Conservation (phyloP, 2,113 vertebrate species). For the Petrocephalus zakoni region DNA sequence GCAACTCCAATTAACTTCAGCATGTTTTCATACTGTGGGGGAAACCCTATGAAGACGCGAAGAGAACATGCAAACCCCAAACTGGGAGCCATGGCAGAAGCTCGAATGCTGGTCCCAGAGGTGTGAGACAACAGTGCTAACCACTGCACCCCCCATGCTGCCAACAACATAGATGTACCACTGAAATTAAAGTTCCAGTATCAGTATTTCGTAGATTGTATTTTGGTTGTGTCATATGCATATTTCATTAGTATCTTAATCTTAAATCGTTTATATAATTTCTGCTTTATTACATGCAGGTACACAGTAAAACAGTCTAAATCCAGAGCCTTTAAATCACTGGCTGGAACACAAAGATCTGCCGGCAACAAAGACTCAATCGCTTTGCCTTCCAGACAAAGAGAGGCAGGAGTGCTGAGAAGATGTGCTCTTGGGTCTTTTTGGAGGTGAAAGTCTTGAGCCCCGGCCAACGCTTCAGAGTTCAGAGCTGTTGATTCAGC, state of each 20-base stretch:
- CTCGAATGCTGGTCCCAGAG: no score
- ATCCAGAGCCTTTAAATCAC: neutral
- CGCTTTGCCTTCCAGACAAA: neutral
- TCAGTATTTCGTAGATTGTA: neutral
- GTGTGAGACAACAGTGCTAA: no score
- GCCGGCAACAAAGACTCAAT: neutral
- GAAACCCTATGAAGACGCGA: no score
- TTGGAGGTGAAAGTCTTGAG: constrained; percentile 14
- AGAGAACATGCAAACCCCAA: no score
- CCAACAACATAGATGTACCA: neutral
- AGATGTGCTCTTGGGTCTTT: constrained; percentile 1
- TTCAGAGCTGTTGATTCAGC: constrained; percentile 17
- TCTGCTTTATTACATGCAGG: neutral
- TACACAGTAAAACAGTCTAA: neutral
- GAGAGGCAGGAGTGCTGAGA: neutral
- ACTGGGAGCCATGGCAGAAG: no score
- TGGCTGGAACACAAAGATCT: neutral
- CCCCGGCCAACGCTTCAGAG: neutral
- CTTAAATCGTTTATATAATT: neutral
- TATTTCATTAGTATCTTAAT: neutral
- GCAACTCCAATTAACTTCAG: no score
- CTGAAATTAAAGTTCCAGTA: neutral
- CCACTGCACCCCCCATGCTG: no score
- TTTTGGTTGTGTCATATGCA: neutral
- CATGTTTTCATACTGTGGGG: no score